Conservation (phyloP, 2,888 invertebrate genomes). For the Morpho achilles region DNA sequence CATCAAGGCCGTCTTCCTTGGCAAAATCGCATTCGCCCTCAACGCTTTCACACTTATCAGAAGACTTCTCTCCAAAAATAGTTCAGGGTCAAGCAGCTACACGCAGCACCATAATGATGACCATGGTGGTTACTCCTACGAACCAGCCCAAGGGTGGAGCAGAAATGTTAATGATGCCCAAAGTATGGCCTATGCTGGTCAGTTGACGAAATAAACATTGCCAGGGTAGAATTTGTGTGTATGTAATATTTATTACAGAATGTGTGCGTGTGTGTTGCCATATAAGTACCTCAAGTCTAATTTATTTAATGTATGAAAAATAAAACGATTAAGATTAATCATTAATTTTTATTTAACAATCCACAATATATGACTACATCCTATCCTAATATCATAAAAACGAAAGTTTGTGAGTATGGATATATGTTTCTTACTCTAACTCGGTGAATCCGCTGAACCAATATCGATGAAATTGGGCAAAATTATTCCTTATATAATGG, state of each 20-base stretch:
- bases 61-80: constrained; percentile 84
- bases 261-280: constrained; percentile 44
- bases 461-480: no score
- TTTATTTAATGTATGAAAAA: constrained; percentile 40
- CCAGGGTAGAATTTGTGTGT: constrained; percentile 32
- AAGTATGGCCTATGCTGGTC: constrained; percentile 82
- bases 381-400: no score
- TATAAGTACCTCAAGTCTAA: constrained; percentile 59
- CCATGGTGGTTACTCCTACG: constrained; percentile 75
- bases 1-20: constrained; percentile 90
- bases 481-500: no score
- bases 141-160: constrained; percentile 81
- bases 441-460: no score
- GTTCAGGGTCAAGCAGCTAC: constrained; percentile 77
- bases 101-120: constrained; percentile 80
- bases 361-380: neutral
- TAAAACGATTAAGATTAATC: constrained; percentile 34
- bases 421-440: no score
- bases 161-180: constrained; percentile 83
- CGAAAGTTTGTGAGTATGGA: no score
- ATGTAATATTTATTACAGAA: constrained; percentile 38
- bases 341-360: constrained; percentile 6
- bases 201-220: constrained; percentile 45
- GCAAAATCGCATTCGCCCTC: constrained; percentile 91
- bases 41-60: constrained; percentile 82